phyloP scores from a whole-genome alignment of 1,140 invertebrate species.

The Brachionus calyciflorus region DNA sequence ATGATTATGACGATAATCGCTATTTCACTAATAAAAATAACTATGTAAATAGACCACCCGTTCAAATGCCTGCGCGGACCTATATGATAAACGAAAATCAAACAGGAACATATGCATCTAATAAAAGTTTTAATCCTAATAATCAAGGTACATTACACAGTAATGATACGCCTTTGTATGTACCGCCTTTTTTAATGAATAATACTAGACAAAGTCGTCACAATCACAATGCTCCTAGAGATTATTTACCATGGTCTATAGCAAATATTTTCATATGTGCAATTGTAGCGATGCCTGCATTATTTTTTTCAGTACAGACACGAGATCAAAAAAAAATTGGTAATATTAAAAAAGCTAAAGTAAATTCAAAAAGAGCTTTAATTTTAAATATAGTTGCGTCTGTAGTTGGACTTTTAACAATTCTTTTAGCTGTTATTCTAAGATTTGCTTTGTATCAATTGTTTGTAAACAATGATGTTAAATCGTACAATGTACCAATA shows the following conservation, averaged over 20 bases:
- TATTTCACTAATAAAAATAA: background rate
- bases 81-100: conserved; percentile 8
- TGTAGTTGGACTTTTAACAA: conserved; percentile 32
- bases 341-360: conserved; percentile 37
- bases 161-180: conserved; percentile 33
- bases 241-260: conserved; percentile 44
- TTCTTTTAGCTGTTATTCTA: conserved; percentile 23
- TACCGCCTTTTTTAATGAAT: conserved; percentile 39
- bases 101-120: conserved; percentile 1
- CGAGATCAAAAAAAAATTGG: conserved; percentile 33
- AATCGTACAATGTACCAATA: conserved; percentile 38
- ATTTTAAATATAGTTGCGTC: conserved; percentile 36
- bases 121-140: conserved; percentile 25
- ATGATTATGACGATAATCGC: conserved; percentile 24
- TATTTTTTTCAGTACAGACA: conserved; percentile 44
- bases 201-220: conserved; percentile 8
- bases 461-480: conserved; percentile 39
- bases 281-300: conserved; percentile 33
- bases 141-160: background rate
- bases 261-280: conserved; percentile 46
- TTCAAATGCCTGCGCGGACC: background rate
- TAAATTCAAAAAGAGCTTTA: conserved; percentile 27
- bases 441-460: conserved; percentile 44
- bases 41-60: background rate
- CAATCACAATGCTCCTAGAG: conserved; percentile 23